Evolutionary conservation across 2,888 invertebrate species (phyloP), one percentile per base, ranked within the genome.

Genomic region (Auanema sp.): DNA sequence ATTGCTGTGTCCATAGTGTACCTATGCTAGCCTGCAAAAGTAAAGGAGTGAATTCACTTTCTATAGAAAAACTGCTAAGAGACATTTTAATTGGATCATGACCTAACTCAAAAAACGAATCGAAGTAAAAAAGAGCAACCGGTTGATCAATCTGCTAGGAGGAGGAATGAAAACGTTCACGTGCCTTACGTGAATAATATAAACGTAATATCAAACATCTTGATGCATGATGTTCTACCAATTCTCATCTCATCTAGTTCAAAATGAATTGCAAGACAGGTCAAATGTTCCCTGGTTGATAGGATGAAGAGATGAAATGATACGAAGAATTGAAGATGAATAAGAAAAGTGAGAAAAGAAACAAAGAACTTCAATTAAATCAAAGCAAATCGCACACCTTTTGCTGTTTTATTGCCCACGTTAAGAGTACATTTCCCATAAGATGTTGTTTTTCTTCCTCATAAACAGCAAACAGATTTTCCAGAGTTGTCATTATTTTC

Each of bases 391-490:
- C 8, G 18, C 44, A 40, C 2, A 71, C 68, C 47, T 79, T 82
- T 57, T 82, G 82, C 60, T 82, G 82, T 50, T 74, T 75, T 49
- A 82, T 77, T 0, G 82, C 82, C 82, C 82, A 82, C 2, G 64
- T 66, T 54, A 83, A 69, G 1, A 82, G 72, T 10, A 82, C 79
- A 53, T 82, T 82, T 23, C 78, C 74, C 80, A 82, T 80, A 51
- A 82, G 60, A 65, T 81, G 80, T 57, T 80, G 78, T 56, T 83
- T 82, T 63, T 82, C 82, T 44, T 79, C 79, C 55, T 83, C 82
- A 59, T 75, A 76, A 0, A 75, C 77, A 8, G 68, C 52, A 16
- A 76, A 58, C 24, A 79, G 65, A 6, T 68, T 64, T 42, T 77
- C 76, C 11, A 68, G 70, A 1, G 68, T 72, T 52, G 55, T 53